phyloP scores from a whole-genome alignment of 2,113 vertebrate species.

The Nestor notabilis region DNA sequence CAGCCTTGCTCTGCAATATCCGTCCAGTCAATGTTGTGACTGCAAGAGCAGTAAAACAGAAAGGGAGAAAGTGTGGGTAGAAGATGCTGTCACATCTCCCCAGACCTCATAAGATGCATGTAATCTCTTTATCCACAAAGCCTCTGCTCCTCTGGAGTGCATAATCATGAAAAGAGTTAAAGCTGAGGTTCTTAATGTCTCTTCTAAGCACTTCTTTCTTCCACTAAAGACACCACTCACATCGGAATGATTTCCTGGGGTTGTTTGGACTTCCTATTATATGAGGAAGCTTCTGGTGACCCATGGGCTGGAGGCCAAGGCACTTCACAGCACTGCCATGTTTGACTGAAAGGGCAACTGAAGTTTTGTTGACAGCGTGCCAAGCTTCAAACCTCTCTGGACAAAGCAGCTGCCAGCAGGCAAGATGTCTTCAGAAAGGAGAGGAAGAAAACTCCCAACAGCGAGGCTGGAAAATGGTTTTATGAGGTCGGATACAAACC shows the following conservation, averaged over 20 bases:
- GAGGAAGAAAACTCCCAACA: conserved; percentile 27
- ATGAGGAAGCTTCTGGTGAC: conserved; percentile 2
- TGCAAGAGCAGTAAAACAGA: background rate
- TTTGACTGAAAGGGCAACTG: conserved; percentile 18
- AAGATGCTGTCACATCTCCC: background rate
- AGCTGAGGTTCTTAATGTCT: background rate
- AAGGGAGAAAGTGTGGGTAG: background rate
- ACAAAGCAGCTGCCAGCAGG: conserved; percentile 35
- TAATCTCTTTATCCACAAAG: conserved; percentile 48
- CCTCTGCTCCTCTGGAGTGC: background rate
- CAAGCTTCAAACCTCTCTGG: background rate
- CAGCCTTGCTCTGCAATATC: background rate
- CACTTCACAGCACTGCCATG: background rate
- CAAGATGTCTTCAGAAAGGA: background rate
- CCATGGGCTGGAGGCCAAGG: conserved; percentile 43
- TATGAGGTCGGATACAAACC: background rate
- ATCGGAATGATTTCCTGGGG: conserved; percentile 58
- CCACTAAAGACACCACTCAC: background rate
- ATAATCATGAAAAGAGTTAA: conserved; percentile 13
- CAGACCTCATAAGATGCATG: background rate
- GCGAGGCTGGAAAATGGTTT: background rate
- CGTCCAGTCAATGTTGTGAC: background rate
- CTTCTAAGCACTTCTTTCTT: conserved; percentile 19
- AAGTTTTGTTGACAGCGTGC: background rate
- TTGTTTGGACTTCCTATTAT: conserved; percentile 48